Base-by-base conservation (phyloP, 2,797 vertebrate genomes). In the Cottoperca gobio region DNA sequence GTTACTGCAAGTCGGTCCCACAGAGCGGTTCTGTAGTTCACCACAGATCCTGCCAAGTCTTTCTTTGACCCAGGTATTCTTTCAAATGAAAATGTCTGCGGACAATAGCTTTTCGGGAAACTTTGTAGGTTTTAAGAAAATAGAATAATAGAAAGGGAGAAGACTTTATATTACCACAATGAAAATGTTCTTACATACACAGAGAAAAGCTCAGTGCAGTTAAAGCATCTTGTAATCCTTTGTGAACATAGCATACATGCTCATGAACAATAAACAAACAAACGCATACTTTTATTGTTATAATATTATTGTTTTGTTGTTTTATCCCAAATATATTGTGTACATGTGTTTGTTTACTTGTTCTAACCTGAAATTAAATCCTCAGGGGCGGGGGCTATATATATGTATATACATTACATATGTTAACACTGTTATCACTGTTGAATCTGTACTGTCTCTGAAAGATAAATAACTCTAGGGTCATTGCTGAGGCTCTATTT, bases 1-100 rank as follows among this genome's bases (percentile, higher is more conserved):
- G 60, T 88, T 79, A 74, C 78, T 54, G 86, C 80, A 65, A 72
- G 81, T 55, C 71, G 58, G 77, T 85, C 81, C 76, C 84, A 64
- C 76, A 59, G 78, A 78, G 81, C 35, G 5, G 76, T 33, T 61
- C 60, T 78, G 49, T 11, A 86, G 78, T 83, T 85, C 81, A 83
- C n/a, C 64, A 10, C 68, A 39, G 31, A 35, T 10, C 24, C 35
- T 24, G 75, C 55, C 74, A 73, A 23, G 5, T 57, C 31, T 42
- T 10, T 19, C 66, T 46, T 39, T 45, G 63, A 68, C 10, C 31
- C 78, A 82, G 79, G 76, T 87, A 70, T 73, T 64, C 67, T 73
- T 82, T 35, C 31, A 62, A 53, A 72, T 55, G 43, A 69, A 64
- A 67, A 63, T 13, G 59, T 63, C 58, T 42, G 67, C 13, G 53